Evolutionary conservation across 2,888 invertebrate genomes (phyloP).

Genomic region (Andricus quercusramuli): DNA sequence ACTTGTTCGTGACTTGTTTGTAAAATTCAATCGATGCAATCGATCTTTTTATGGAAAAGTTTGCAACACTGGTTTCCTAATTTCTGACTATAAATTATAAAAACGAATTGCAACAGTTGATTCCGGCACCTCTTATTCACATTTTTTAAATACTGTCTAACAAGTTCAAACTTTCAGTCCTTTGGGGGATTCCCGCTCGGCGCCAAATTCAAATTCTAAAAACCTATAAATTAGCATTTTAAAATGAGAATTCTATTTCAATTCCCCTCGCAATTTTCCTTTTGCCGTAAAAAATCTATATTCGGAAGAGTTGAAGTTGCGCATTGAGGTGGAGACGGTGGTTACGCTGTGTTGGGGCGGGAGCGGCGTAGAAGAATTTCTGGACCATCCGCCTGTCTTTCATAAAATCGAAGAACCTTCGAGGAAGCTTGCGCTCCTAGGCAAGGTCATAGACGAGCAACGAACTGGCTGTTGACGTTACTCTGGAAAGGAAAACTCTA

Average conservation of each 20-base stretch:
- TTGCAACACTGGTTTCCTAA: not conserved
- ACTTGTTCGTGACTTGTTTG: not conserved
- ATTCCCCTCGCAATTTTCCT: not conserved
- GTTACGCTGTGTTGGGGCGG: not conserved
- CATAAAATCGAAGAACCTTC: slow-evolving; percentile 37
- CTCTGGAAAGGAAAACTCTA: slow-evolving; percentile 49
- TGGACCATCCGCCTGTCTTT: slow-evolving; percentile 29
- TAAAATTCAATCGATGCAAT: not conserved
- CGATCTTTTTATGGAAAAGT: not conserved
- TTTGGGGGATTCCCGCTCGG: not conserved
- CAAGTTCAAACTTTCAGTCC: not conserved
- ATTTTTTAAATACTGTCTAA: too few relatives aligned
- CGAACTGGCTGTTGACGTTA: slow-evolving; percentile 55
- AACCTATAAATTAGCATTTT: too few relatives aligned
- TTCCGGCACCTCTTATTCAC: not conserved
- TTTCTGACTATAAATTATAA: not conserved
- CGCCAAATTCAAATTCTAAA: not conserved
- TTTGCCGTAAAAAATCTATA: not conserved
- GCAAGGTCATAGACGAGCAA: slow-evolving; percentile 59
- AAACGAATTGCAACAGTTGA: not conserved
- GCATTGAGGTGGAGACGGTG: slow-evolving; percentile 6
- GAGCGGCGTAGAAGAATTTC: slow-evolving; percentile 10
- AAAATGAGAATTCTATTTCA: not conserved
- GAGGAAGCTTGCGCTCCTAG: slow-evolving; percentile 33
- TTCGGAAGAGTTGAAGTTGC: not conserved